A percentile compares a stretch with the other conserved stretches of the same genome.
phyloP scores from a whole-genome alignment of 2,113 vertebrate species.

The Platysteira castanea region DNA sequence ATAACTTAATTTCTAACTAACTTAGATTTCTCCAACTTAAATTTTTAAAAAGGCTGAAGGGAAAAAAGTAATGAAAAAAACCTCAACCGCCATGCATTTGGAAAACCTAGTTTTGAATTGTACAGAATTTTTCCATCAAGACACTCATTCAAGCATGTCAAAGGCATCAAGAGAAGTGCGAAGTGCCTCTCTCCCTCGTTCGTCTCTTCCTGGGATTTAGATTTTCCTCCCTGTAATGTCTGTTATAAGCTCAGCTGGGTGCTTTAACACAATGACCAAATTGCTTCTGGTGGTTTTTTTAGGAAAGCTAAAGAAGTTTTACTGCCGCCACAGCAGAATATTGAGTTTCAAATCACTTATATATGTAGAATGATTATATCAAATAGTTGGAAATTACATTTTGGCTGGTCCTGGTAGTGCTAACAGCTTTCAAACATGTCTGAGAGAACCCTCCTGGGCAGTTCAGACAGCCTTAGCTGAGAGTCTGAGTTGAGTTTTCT shows the following conservation, averaged over 20 bases:
- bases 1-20: background rate
- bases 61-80: background rate
- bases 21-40: background rate
- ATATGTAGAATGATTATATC: background rate
- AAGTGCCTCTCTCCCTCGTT: background rate
- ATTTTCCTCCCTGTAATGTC: background rate
- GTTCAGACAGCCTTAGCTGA: background rate
- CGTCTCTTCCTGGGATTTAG: background rate
- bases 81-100: fast-evolving
- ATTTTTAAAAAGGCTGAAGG: background rate
- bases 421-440: background rate
- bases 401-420: background rate
- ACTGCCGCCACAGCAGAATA: background rate
- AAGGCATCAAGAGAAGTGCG: background rate
- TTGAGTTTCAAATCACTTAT: background rate
- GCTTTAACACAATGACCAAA: background rate
- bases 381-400: background rate
- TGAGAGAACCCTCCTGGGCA: background rate
- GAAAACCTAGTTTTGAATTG: background rate
- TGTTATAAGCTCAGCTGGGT: background rate
- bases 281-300: background rate
- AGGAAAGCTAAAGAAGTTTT: background rate
- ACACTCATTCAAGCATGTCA: background rate
- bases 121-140: background rate
- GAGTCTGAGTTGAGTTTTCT: background rate